phyloP scores from a whole-genome alignment of 2,113 vertebrate genomes.

The Leptodactylus fuscus region DNA sequence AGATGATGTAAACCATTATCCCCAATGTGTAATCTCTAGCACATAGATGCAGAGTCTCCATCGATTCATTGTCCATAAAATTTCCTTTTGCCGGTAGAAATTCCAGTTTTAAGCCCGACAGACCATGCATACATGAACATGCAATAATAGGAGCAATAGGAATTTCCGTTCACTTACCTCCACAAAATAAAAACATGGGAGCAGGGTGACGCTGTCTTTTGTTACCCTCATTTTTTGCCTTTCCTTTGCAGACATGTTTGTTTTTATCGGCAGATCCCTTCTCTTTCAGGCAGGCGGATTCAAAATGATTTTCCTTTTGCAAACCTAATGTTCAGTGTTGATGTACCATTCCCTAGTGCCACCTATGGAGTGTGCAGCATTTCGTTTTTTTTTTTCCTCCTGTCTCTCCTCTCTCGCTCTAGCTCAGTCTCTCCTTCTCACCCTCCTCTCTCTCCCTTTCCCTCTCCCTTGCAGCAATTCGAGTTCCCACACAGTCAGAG shows the following conservation, averaged over 20 bases:
- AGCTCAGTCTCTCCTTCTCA: neutral
- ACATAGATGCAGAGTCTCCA: neutral
- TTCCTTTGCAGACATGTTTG: conserved; percentile 88
- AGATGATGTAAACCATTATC: conserved; percentile 1
- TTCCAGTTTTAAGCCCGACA: neutral
- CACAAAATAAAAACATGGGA: conserved; percentile 98
- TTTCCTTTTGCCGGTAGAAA: neutral
- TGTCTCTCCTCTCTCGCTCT: neutral
- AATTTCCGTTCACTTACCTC: conserved; percentile 82
- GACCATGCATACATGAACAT: neutral
- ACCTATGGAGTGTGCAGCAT: conserved; percentile 68
- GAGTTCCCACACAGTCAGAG: conserved; percentile 58
- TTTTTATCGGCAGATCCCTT: conserved; percentile 38
- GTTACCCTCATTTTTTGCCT: conserved; percentile 80
- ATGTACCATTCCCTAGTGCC: conserved; percentile 73
- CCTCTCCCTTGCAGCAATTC: conserved; percentile 50
- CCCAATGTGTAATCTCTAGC: neutral
- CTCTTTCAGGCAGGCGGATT: conserved; percentile 50
- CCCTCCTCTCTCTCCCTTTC: neutral
- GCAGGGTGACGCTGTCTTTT: conserved; percentile 94
- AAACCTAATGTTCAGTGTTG: conserved; percentile 65
- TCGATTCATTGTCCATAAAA: neutral
- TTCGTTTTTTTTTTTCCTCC: conserved; percentile 44
- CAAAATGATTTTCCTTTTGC: conserved; percentile 63
- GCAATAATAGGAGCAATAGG: neutral